Evolutionary conservation across 2,888 invertebrate genomes (phyloP).

Genomic region (Scaptomyza parva): DNA sequence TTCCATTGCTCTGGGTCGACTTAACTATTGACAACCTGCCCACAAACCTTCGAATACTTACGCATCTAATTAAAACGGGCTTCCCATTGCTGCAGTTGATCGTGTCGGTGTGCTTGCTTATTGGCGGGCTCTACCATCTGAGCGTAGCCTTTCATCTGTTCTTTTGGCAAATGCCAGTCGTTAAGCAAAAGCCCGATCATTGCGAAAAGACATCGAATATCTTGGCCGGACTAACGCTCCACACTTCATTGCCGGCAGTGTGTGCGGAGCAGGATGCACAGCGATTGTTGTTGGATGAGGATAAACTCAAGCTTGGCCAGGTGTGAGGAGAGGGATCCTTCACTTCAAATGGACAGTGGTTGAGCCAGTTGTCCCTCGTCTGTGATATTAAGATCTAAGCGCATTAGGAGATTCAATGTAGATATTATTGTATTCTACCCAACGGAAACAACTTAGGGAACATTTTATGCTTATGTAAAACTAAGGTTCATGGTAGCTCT

Average conservation of each 20-base stretch:
- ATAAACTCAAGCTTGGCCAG: slow-evolving; percentile 29
- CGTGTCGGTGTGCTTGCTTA: slow-evolving; percentile 85
- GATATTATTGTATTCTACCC: slow-evolving; percentile 60
- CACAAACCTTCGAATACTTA: slow-evolving; percentile 84
- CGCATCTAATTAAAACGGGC: slow-evolving; percentile 86
- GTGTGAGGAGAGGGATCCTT: slow-evolving; percentile 28
- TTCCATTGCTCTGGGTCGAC: slow-evolving; percentile 91
- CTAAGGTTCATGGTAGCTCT: slow-evolving; percentile 66
- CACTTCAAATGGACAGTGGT: slow-evolving; percentile 24
- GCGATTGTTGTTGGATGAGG: slow-evolving; percentile 41
- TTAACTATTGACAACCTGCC: slow-evolving; percentile 85
- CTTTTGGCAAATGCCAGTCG: slow-evolving; percentile 69
- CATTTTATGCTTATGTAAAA: slow-evolving; percentile 64
- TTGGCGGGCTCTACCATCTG: slow-evolving; percentile 85
- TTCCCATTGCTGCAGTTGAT: slow-evolving; percentile 86
- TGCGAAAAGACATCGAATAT: slow-evolving; percentile 39
- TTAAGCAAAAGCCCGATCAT: slow-evolving; percentile 33
- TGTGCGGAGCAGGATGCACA: slow-evolving; percentile 50
- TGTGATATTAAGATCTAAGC: slow-evolving; percentile 67
- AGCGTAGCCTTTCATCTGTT: slow-evolving; percentile 78
- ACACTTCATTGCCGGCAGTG: slow-evolving; percentile 39
- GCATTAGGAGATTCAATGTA: slow-evolving; percentile 61
- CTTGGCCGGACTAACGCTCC: slow-evolving; percentile 36
- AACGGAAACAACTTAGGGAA: slow-evolving; percentile 77
- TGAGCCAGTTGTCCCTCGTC: slow-evolving; percentile 22